Evolutionary conservation across 1,140 invertebrate genomes (phyloP).

Genomic region (Parasteatoda tepidariorum): DNA sequence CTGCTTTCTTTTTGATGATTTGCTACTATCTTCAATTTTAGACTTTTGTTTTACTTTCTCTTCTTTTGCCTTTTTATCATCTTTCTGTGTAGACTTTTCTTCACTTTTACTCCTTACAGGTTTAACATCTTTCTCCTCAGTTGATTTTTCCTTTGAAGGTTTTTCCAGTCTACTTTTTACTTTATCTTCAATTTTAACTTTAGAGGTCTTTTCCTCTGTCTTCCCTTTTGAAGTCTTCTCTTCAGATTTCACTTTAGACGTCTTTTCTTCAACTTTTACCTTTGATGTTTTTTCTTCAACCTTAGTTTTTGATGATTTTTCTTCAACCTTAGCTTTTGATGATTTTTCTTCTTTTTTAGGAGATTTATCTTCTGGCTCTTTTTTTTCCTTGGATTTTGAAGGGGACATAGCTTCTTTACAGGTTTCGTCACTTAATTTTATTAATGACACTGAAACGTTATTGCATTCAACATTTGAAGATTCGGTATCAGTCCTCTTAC

Average conservation of each 20-base stretch:
- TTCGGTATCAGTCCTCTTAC: not conserved
- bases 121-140: not conserved
- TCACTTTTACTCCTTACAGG: not conserved
- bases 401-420: slow-evolving; percentile 30
- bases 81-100: slow-evolving; percentile 4
- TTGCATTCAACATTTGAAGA: not conserved
- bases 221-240: slow-evolving; percentile 1
- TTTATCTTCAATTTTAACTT: not conserved
- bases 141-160: not conserved
- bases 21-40: not conserved
- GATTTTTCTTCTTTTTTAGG: not conserved
- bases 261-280: not conserved
- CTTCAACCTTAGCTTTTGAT: not conserved
- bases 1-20: slow-evolving; percentile 1
- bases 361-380: not conserved
- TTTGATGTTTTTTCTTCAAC: not conserved
- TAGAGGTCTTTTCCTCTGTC: not conserved
- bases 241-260: not conserved
- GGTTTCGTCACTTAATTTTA: slow-evolving; percentile 23
- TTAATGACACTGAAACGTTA: slow-evolving; percentile 24
- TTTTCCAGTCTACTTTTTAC: no score
- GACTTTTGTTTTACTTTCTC: not conserved
- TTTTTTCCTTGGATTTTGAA: not conserved
- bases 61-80: not conserved
- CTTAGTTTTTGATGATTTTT: not conserved